These are phyloP conservation scores for Scortum barcoo DNA, from an alignment of 2,113 vertebrate species.

Conservation along the genomic window DNA sequence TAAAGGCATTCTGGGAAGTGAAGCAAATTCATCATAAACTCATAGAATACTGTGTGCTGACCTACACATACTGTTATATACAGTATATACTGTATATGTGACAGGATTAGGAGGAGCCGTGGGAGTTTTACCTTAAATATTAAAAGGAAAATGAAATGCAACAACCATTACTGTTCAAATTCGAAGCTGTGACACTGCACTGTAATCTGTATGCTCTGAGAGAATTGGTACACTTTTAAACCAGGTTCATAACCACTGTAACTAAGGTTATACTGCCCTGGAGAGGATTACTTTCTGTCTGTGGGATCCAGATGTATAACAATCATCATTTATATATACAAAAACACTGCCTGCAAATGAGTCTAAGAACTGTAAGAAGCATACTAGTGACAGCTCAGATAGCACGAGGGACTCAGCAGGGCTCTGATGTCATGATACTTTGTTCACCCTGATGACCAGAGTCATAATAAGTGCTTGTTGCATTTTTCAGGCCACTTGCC, in stretches of 20 bases:
- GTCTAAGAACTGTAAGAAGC: constrained; percentile 18
- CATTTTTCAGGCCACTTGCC: not conserved
- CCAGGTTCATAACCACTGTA: not conserved
- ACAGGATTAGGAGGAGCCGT: not conserved
- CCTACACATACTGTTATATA: not conserved
- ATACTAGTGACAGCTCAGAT: constrained; percentile 16
- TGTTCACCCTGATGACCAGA: constrained; percentile 18
- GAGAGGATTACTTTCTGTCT: constrained; percentile 4
- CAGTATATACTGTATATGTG: no score
- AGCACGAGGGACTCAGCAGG: not conserved
- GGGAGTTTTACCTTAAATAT: not conserved
- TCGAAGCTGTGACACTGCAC: not conserved
- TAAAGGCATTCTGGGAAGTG: not conserved
- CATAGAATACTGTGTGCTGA: not conserved
- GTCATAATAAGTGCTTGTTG: constrained; percentile 13
- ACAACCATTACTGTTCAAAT: not conserved
- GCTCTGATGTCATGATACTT: constrained; percentile 1
- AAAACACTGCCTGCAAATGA: constrained; percentile 31
- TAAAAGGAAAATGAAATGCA: constrained; percentile 4
- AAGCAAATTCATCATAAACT: not conserved
- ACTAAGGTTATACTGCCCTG: not conserved
- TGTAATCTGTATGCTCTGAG: not conserved
- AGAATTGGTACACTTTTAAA: constrained; percentile 8
- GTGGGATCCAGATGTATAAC: constrained; percentile 26
- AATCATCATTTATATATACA: constrained; percentile 9